Evolutionary conservation across 2,113 vertebrate genomes (phyloP).

Genomic region (Origma solitaria): DNA sequence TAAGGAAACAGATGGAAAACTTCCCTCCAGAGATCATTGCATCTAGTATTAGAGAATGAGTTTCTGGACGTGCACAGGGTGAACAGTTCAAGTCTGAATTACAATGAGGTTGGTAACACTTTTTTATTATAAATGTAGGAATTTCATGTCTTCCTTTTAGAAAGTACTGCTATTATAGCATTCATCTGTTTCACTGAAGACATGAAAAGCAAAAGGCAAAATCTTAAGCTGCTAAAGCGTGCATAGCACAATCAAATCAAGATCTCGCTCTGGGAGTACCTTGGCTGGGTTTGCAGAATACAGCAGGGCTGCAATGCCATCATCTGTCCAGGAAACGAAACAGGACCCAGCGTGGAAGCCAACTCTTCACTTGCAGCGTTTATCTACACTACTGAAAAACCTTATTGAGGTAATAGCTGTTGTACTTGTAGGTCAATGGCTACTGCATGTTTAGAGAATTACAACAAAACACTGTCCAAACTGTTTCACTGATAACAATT

Average conservation of each 20-base stretch:
- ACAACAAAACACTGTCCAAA: not conserved
- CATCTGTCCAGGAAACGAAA: slow-evolving; percentile 66
- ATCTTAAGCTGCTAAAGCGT: slow-evolving; percentile 30
- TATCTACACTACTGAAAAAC: not conserved
- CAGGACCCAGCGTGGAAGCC: not conserved
- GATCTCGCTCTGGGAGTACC: slow-evolving; percentile 1
- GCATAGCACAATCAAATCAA: slow-evolving; percentile 38
- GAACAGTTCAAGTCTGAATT: slow-evolving; percentile 74
- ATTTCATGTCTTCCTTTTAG: slow-evolving; percentile 68
- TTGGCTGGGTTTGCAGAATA: slow-evolving; percentile 28
- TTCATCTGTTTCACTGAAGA: slow-evolving; percentile 62
- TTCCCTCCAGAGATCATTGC: slow-evolving; percentile 69
- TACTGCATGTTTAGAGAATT: not conserved
- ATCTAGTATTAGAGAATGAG: slow-evolving; percentile 74
- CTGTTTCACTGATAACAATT: not conserved
- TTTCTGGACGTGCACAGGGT: slow-evolving; percentile 70
- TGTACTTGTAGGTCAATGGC: not conserved
- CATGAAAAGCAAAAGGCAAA: slow-evolving; percentile 53
- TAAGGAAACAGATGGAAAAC: slow-evolving; percentile 77
- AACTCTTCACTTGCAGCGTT: not conserved
- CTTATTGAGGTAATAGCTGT: not conserved
- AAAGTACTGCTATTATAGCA: slow-evolving; percentile 55
- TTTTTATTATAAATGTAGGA: slow-evolving; percentile 67
- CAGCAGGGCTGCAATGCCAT: slow-evolving; percentile 64
- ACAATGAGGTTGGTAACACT: slow-evolving; percentile 65